A percentile compares a stretch with the other conserved stretches of the same genome.
Evolutionary conservation across 2,797 vertebrate genomes (phyloP).

Genomic region (Poeciliopsis presidionis): DNA sequence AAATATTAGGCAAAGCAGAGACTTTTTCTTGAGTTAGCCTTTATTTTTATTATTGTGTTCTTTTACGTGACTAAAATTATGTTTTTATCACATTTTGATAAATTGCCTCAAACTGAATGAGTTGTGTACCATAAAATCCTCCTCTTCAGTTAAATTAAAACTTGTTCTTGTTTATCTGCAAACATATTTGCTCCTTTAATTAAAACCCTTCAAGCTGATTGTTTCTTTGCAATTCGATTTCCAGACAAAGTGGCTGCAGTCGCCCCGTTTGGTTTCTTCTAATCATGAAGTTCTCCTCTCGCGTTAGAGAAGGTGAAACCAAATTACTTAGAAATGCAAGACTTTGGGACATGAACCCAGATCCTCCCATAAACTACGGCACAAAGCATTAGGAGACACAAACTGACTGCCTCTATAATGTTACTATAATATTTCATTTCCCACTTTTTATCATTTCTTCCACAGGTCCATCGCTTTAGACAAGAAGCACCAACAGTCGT

Average conservation of each 20-base stretch:
- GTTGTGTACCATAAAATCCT: neutral
- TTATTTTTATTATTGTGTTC: no score
- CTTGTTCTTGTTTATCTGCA: neutral
- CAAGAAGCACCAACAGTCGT: neutral
- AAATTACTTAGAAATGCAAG: neutral
- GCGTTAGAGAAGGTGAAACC: neutral
- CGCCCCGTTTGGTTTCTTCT: neutral
- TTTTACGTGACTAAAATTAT: no score
- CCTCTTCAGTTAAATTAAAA: slow-evolving; percentile 1
- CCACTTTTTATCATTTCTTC: slow-evolving; percentile 6
- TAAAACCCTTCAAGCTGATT: slow-evolving; percentile 15
- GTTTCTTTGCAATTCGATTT: neutral
- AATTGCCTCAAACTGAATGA: neutral
- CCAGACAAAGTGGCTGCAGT: neutral
- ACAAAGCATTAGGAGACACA: neutral
- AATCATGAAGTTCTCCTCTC: neutral
- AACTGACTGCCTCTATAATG: neutral
- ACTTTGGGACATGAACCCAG: neutral
- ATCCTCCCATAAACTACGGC: neutral
- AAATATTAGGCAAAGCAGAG: no score
- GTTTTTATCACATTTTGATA: neutral
- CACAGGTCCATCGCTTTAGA: neutral
- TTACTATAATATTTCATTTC: neutral
- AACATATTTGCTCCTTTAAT: neutral
- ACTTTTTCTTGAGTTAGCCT: no score